Evolutionary conservation across 1,140 invertebrate genomes (phyloP), one percentile per base, ranked within the genome.

Genomic region (Aphaenogaster ashmeadi): DNA sequence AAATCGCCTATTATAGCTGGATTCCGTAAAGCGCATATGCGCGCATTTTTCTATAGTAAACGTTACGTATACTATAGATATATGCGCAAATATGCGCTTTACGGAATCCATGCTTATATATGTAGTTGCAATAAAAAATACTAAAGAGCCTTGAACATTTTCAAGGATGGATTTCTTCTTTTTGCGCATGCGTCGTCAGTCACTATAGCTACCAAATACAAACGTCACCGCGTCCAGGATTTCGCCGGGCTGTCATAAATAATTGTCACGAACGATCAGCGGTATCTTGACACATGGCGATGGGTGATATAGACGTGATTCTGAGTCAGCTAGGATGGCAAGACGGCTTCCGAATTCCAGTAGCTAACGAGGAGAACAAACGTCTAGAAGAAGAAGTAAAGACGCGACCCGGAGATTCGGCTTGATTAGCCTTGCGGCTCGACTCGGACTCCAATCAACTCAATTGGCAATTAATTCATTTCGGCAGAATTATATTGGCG

Each of bases 311-410:
- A 85, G 95, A 96, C n/a, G 95, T 97, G 88, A 94, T 98, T 87
- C 94, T 97, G 44, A 96, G 96, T 92, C 95, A 97, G 90, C 93
- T 98, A n/a, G 97, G 97, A 13, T 98, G 97, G 97, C 95, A 96
- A 75, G 96, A 97, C 90, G 97, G 97, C 15, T 97, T 97, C 84
- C 96, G 96, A 90, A 96, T 98, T 89, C 97, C 97, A 5, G 95
- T 98, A 21, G 97, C 97, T 5, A 97, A 97, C 95, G 96, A 96
- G 74, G 96, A 97, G 92, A 98, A 98, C 89, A 96, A 96, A 94
- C 93, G 89, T 89, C 94, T 98, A 15, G 97, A 98, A 94, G 95
- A 93, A 92, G 95, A 96, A 93, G 97, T 95, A 95, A 93, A 71
- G 69, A 77, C 38, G 4, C 11, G 2, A 27, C 7, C 0, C 1